Evolutionary conservation across 2,888 invertebrate species (phyloP), one percentile per base, ranked within the genome.

Genomic region (Agonum fuliginosum): DNA sequence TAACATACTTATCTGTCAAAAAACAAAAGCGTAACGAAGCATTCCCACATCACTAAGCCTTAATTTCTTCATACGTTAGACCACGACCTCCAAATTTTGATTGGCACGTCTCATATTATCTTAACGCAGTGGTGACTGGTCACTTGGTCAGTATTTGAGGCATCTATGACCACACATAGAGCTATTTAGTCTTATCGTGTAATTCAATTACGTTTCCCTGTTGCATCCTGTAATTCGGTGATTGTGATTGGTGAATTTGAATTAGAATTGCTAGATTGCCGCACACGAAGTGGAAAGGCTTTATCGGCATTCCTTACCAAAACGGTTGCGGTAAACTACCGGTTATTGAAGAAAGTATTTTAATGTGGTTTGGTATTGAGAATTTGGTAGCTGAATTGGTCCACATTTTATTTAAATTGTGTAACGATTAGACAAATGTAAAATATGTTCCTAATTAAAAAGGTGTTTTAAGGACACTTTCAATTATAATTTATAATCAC

Each of bases 151-250:
- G 3, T n/a, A 1, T 51, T 51, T 10, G 51, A n/a, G 12, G 20
- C n/a, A n/a, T n/a, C n/a, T n/a, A n/a, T 51, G 51, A 51, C 51
- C 51, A 51, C 51, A 51, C 51, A 51, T 22, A 51, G 3, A 51
- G 51, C 8, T n/a, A 20, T 22, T 10, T n/a, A 24, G n/a, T 10
- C 51, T 51, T 51, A 51, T 51, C 51, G 4, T 22, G 20, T 51
- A 51, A 51, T 51, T 51, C 51, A 51, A 51, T 51, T 51, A 51
- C 24, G 22, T 20, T 22, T 20, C 4, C n/a, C 20, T 51, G 22
- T 51, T 51, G 20, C n/a, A n/a, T 3, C n/a, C 0, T 51, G 48
- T 51, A 51, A 51, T 51, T 51, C 22, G 22, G 51, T 51, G 51
- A 51, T 51, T 20, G 51, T 51, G 51, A 51, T 51, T 20, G 51